Evolutionary conservation across 2,113 vertebrate species (phyloP).

Genomic region (Pycnonotus jocosus): DNA sequence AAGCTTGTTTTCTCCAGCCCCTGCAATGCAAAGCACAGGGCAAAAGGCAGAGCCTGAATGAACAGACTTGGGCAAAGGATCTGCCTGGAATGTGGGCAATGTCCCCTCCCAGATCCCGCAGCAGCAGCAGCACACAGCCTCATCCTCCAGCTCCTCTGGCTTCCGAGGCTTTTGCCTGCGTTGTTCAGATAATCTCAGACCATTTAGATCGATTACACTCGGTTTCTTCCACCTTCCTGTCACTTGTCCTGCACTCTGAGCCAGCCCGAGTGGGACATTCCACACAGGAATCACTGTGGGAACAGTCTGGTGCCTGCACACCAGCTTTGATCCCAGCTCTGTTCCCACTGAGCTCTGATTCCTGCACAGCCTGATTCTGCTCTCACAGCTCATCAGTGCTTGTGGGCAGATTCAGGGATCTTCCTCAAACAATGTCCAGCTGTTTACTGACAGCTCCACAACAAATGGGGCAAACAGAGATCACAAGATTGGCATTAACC

Average conservation of each 20-base stretch:
- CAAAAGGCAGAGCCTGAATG: conserved; percentile 14
- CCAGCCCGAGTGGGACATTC: background rate
- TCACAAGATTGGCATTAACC: background rate
- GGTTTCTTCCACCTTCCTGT: background rate
- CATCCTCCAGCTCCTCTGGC: background rate
- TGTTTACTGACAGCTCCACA: background rate
- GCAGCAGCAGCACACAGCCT: background rate
- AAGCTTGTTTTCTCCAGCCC: conserved; percentile 20
- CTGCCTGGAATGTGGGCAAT: conserved; percentile 21
- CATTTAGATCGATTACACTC: background rate
- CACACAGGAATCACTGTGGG: background rate
- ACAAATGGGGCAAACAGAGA: background rate
- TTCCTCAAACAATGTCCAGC: background rate
- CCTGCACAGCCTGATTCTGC: background rate
- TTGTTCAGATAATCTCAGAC: background rate
- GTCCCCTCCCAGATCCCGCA: background rate
- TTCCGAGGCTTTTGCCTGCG: background rate
- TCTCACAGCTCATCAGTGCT: background rate
- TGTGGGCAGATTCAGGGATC: background rate
- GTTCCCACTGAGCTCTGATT: background rate
- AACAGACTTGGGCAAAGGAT: conserved; percentile 1
- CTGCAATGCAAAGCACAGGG: background rate
- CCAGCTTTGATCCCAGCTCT: background rate
- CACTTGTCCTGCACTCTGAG: background rate
- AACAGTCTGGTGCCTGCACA: background rate